Percentiles rank a stretch among this genome's conserved stretches.
These are phyloP conservation scores for Amphiura filiformis DNA, from an alignment of 35 echinoderm and acorn worm genomes.

Conservation along the genomic window DNA sequence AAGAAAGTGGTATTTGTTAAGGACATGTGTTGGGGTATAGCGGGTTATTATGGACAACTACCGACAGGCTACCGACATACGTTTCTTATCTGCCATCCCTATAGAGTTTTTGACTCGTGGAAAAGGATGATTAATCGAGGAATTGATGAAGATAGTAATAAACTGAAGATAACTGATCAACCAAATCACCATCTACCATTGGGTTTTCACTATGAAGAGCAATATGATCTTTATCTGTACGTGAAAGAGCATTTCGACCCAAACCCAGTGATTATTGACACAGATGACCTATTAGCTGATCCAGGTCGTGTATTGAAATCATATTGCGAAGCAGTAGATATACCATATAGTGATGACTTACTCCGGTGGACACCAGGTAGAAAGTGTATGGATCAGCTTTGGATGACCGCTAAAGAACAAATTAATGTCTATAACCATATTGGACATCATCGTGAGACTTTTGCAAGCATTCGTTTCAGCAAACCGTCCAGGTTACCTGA, in stretches of 20 bases:
- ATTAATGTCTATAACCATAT: too few relatives aligned
- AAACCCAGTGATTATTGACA: constrained; percentile 37
- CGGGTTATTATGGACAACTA: not conserved
- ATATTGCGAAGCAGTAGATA: too few relatives aligned
- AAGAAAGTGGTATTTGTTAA: not conserved
- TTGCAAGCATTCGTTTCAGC: too few relatives aligned
- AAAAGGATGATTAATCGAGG: not conserved
- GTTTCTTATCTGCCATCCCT: not conserved
- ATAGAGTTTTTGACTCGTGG: not conserved
- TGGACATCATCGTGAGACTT: too few relatives aligned
- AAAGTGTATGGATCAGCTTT: not conserved
- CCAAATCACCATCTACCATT: not conserved
- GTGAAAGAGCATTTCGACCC: constrained; percentile 13
- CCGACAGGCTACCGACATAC: constrained; percentile 1
- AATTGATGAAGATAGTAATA: too few relatives aligned
- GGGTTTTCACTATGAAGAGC: constrained; percentile 13
- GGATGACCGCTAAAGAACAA: not conserved
- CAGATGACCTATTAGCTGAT: constrained; percentile 30
- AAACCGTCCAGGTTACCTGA: too few relatives aligned
- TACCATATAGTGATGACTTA: too few relatives aligned
- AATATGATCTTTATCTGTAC: constrained; percentile 10
- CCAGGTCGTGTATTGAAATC: not conserved
- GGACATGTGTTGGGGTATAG: not conserved
- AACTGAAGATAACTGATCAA: too few relatives aligned
- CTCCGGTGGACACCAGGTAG: not conserved